Conservation (phyloP, 2,888 invertebrate species). For the Troides oblongomaculatus region DNA sequence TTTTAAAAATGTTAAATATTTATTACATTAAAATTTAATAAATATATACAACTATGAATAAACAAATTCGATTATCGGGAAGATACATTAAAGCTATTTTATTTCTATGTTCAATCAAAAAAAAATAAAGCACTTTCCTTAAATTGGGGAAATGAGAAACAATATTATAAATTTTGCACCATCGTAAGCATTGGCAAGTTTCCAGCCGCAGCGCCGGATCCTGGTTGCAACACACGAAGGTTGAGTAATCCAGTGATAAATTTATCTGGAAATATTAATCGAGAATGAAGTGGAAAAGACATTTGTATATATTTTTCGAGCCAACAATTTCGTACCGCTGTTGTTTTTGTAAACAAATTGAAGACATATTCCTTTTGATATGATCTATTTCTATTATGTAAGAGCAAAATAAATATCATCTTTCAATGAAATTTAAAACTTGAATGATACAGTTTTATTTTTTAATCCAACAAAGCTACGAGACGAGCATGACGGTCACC, state of each 20-base stretch:
- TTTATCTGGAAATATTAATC: neutral
- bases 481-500: too few species aligned
- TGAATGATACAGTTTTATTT: too few species aligned
- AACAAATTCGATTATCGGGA: neutral
- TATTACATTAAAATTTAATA: too few species aligned
- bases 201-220: conserved; percentile 3
- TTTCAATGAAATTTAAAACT: too few species aligned
- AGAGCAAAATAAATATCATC: neutral
- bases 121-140: conserved; percentile 7
- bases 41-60: neutral
- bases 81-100: neutral
- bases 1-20: too few species aligned
- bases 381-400: neutral
- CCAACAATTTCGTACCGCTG: neutral
- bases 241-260: conserved; percentile 8
- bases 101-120: conserved; percentile 4
- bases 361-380: neutral
- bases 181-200: conserved; percentile 6
- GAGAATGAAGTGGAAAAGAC: neutral
- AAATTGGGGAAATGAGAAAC: neutral
- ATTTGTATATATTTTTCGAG: neutral
- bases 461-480: too few species aligned
- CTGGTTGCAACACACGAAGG: conserved; percentile 8
- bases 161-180: conserved; percentile 4
- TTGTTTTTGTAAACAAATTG: neutral